phyloP scores from a whole-genome alignment of 1,140 invertebrate genomes.

The Cotesia typhae region DNA sequence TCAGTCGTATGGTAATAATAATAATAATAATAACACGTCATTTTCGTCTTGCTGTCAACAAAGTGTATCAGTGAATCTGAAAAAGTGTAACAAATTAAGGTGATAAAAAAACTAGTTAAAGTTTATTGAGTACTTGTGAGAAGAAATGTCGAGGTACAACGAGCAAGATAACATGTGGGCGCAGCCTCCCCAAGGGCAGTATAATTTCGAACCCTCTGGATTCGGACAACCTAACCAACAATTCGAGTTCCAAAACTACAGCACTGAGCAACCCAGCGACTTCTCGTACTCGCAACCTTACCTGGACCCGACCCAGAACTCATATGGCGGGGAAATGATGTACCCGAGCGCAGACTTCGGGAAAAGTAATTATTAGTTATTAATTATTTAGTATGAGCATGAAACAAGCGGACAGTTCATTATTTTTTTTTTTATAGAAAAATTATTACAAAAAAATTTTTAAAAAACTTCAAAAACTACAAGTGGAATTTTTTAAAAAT shows the following conservation, averaged over 20 bases:
- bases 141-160: constrained; percentile 56
- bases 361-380: constrained; percentile 49
- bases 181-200: constrained; percentile 50
- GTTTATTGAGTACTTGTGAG: background rate
- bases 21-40: constrained; percentile 14
- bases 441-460: no score
- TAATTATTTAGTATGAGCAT: background rate
- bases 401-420: no score
- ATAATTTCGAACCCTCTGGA: constrained; percentile 54
- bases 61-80: background rate
- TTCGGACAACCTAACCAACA: constrained; percentile 62
- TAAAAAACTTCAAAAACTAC: no score
- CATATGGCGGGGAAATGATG: constrained; percentile 49
- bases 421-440: background rate
- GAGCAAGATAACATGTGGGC: constrained; percentile 56
- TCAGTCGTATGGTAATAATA: background rate
- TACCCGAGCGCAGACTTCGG: constrained; percentile 52
- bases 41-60: constrained; percentile 36
- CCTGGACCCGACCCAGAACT: constrained; percentile 54
- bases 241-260: constrained; percentile 60
- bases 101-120: background rate
- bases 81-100: background rate
- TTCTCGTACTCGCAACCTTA: constrained; percentile 51
- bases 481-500: no score
- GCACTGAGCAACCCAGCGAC: constrained; percentile 50